These are phyloP conservation scores for Pipa parva DNA, from an alignment of 2,113 vertebrate genomes.

Conservation along the genomic window DNA sequence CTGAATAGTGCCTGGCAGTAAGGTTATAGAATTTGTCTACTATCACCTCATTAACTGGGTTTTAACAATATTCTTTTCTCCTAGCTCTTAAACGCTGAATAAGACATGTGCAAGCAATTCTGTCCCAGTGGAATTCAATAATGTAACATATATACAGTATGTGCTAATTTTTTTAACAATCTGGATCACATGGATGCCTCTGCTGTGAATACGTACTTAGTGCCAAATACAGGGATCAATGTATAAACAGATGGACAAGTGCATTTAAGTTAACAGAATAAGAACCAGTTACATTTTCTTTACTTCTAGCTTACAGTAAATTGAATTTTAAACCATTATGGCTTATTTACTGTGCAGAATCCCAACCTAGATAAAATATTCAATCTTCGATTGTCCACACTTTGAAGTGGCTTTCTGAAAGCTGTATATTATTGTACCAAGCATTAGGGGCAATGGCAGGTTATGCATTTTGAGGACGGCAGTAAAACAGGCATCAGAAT, in stretches of 20 bases:
- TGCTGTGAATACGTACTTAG: neutral
- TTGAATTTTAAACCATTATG: neutral
- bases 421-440: neutral
- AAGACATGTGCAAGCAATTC: conserved; percentile 16
- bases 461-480: no score
- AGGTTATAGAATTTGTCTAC: conserved; percentile 21
- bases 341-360: neutral
- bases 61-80: conserved; percentile 26
- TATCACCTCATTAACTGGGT: conserved; percentile 36
- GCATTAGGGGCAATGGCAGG: no score
- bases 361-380: neutral
- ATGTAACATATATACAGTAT: conserved; percentile 12
- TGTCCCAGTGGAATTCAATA: conserved; percentile 8
- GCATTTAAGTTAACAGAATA: conserved; percentile 6
- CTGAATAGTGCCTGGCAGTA: conserved; percentile 16
- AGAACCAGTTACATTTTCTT: neutral
- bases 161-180: conserved; percentile 21
- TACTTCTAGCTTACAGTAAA: neutral
- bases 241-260: conserved; percentile 11
- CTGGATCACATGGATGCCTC: conserved; percentile 14
- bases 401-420: neutral
- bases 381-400: neutral
- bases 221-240: conserved; percentile 16
- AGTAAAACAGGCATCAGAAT: no score
- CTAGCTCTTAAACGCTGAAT: conserved; percentile 10